Evolutionary conservation across 2,797 vertebrate species (phyloP), one percentile per base, ranked within the genome.

Genomic region (Fratercula arctica): DNA sequence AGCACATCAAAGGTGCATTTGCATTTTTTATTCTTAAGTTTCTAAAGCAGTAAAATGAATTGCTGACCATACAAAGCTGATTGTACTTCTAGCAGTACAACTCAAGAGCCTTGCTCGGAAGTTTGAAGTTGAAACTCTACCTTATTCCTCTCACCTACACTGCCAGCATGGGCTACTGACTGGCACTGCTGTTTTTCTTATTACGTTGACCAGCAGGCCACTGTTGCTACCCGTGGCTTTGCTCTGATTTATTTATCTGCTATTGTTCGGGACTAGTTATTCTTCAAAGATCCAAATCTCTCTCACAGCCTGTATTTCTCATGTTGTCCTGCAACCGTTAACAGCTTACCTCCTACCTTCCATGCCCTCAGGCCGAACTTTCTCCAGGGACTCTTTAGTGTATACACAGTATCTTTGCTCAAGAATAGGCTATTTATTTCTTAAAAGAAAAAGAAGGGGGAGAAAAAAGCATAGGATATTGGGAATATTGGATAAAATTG

Each of bases 1-100:
- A 94, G 54, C 73, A 92, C 89, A 88, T 87, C 86, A 95, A 94
- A 94, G 76, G 72, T 39, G 63, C 73, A 86, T 93, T 96, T 95
- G 85, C 77, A 84, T 79, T 91, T 93, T 93, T 76, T 75, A 70
- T 89, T 80, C 66, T 79, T 35, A 53, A 48, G 60, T 92, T 95
- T 95, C 89, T 93, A 90, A 96, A 91, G 85, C 46, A 25, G 26
- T 76, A 60, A 72, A 69, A 84, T 70, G 29, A 95, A 96, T 94
- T 87, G 87, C 80, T 91, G 87, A 45, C 66, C 61, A 33, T 59
- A 54, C 56, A 95, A 85, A 90, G 53, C 57, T 54, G 45, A 37
- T 87, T 54, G 31, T 72, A 41, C 46, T 92, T 83, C n/a, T 43
- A 68, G 84, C 56, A 66, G 57, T 85, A 84, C 87, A 90, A 74